A percentile compares a stretch with the other conserved stretches of the same genome.
These are phyloP conservation scores for Zhengitettix transpicula DNA, from an alignment of 2,888 invertebrate species.

Conservation along the genomic window DNA sequence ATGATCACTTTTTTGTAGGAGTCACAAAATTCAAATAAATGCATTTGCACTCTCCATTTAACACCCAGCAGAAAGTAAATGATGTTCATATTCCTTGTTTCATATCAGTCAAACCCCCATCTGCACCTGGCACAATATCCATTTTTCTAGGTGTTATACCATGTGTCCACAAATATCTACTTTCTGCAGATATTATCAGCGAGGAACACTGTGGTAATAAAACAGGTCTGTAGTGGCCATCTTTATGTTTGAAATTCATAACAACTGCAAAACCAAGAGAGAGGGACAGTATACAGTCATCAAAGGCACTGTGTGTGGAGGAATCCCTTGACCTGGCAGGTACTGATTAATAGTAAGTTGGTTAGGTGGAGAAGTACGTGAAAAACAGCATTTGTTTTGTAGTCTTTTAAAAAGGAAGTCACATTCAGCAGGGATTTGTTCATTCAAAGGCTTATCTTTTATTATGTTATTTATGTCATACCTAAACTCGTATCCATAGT, in stretches of 20 bases:
- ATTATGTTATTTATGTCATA: conserved; percentile 80
- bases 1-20: conserved; percentile 22
- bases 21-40: conserved; percentile 49
- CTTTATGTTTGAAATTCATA: conserved; percentile 72
- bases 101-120: conserved; percentile 35
- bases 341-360: conserved; percentile 78
- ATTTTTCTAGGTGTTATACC: conserved; percentile 71
- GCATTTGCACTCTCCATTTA: conserved; percentile 44
- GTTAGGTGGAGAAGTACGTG: conserved; percentile 37
- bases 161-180: conserved; percentile 70
- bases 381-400: conserved; percentile 23
- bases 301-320: conserved; percentile 85
- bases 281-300: conserved; percentile 70
- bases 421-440: conserved; percentile 55
- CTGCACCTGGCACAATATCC: conserved; percentile 45
- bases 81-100: conserved; percentile 50
- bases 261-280: conserved; percentile 67
- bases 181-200: conserved; percentile 62
- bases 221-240: conserved; percentile 39
- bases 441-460: conserved; percentile 41
- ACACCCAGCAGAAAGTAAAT: conserved; percentile 64
- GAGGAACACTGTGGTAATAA: conserved; percentile 53
- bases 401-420: conserved; percentile 44
- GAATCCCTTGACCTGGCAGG: conserved; percentile 80
- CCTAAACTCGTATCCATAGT: conserved; percentile 82